Evolutionary conservation across 2,888 invertebrate genomes (phyloP).

Genomic region (Diadegma fenestrale): DNA sequence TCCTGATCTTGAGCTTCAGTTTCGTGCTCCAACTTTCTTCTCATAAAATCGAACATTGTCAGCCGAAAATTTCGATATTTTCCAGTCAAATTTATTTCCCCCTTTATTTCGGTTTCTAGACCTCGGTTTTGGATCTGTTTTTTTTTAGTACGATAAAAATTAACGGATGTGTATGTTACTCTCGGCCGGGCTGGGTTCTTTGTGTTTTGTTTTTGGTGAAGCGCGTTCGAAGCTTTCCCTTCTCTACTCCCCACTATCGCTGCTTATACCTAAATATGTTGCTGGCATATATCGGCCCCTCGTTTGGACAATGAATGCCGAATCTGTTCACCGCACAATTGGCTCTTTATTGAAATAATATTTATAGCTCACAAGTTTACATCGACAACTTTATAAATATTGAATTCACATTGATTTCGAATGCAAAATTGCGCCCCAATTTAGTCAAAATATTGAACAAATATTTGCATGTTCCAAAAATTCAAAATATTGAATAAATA

Average conservation of each 20-base stretch:
- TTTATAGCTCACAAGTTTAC: slow-evolving; percentile 40
- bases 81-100: neutral
- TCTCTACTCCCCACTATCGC: neutral
- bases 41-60: neutral
- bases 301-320: slow-evolving; percentile 53
- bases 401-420: neutral
- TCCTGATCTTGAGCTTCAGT: slow-evolving; percentile 29
- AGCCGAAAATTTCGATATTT: neutral
- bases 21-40: neutral
- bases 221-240: neutral
- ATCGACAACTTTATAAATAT: neutral
- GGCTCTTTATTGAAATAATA: slow-evolving; percentile 63
- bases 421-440: too few species aligned
- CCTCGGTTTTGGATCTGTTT: neutral
- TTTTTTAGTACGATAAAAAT: neutral
- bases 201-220: slow-evolving; percentile 40
- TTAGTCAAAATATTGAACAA: too few species aligned
- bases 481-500: too few species aligned
- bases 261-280: neutral
- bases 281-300: slow-evolving; percentile 29
- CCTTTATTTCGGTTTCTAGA: neutral
- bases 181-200: neutral
- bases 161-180: neutral
- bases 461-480: too few species aligned
- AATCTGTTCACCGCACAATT: slow-evolving; percentile 49